phyloP scores from a whole-genome alignment of 2,888 invertebrate genomes.

The Lampropteryx suffumata region DNA sequence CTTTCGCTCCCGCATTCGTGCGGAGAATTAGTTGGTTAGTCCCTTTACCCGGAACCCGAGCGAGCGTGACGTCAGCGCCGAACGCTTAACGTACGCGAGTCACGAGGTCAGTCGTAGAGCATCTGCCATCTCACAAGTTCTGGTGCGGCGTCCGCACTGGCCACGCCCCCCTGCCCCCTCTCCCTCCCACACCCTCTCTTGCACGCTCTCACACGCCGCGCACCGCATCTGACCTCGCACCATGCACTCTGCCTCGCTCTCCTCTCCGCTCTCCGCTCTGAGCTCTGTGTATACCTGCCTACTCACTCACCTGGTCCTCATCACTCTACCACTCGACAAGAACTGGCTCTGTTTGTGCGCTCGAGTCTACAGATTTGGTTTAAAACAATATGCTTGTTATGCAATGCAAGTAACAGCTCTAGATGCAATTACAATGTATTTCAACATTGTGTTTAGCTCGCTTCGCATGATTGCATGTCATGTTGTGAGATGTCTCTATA shows the following conservation, averaged over 20 bases:
- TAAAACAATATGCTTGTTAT: background rate
- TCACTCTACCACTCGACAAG: slow-evolving; percentile 28
- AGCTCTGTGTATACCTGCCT: slow-evolving; percentile 30
- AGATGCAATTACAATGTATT: slow-evolving; percentile 11
- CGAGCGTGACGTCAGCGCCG: slow-evolving; percentile 61
- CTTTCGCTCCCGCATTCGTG: slow-evolving; percentile 65
- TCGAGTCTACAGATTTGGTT: slow-evolving; percentile 8
- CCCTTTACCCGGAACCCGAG: slow-evolving; percentile 65
- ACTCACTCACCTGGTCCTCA: slow-evolving; percentile 1
- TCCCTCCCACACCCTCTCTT: slow-evolving; percentile 13
- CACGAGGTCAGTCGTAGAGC: slow-evolving; percentile 80
- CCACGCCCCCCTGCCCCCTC: slow-evolving; percentile 27
- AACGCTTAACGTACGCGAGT: slow-evolving; percentile 63
- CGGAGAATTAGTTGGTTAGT: slow-evolving; percentile 61
- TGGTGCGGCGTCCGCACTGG: slow-evolving; percentile 52
- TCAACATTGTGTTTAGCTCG: slow-evolving; percentile 39
- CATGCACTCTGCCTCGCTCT: slow-evolving; percentile 43
- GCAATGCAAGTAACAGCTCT: slow-evolving; percentile 1
- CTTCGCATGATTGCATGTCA: slow-evolving; percentile 41
- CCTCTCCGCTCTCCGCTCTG: slow-evolving; percentile 38
- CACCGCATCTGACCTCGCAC: slow-evolving; percentile 45
- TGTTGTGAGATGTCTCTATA: too few relatives aligned
- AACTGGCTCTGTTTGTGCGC: slow-evolving; percentile 33
- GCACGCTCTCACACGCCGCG: slow-evolving; percentile 21
- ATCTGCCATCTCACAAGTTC: slow-evolving; percentile 83